Evolutionary conservation across 30 jellyfish, hydroid and myxozoan species (phyloP), one percentile per base, ranked within the genome.

Genomic region (Aurelia coerulea): DNA sequence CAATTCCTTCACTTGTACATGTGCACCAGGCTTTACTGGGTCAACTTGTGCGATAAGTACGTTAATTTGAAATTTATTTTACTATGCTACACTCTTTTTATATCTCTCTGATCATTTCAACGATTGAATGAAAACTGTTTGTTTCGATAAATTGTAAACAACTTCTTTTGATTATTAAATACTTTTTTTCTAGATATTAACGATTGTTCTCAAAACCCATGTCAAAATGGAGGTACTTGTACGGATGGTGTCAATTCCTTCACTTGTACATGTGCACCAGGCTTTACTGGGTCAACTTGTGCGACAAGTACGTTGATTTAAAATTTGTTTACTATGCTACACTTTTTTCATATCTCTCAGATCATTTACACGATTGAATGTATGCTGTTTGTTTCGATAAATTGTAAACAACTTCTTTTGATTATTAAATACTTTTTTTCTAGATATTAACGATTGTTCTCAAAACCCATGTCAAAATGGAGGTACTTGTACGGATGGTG

Each of bases 381-480:
- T 65, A 65, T 42, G 12, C 37, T 65, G 75, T 10, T 65, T 65
- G 4, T 10, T 42, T n/a, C n/a, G n/a, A 16, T 35, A 2, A 42
- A 18, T 3, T 65, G 2, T 5, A 35, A 2, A 65, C 39, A 23
- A 42, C 75, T 65, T 35, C 4, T 1, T 18, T 18, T 3, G 50
- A 65, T 42, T 5, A 37, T 42, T 42, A 16, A 16, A 35, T 10
- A 15, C 15, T 58, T 49, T 10, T 73, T 73, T 17, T 17, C 62
- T 41, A 73, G 83, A 11, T 17, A 39, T 14, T 6, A 39, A 73
- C 34, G 67, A 49, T 0, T 73, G 83, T 42, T 32, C 68, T 10
- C 19, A 73, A 0, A 52, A 16, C 39, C 85, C 85, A 0, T 74
- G 85, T 62, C 35, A 74, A 52, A 74, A 74, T 35, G 85, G 85